Evolutionary conservation across 2,113 vertebrate genomes (phyloP), one percentile per base, ranked within the genome.

Genomic region (Piaya cayana): DNA sequence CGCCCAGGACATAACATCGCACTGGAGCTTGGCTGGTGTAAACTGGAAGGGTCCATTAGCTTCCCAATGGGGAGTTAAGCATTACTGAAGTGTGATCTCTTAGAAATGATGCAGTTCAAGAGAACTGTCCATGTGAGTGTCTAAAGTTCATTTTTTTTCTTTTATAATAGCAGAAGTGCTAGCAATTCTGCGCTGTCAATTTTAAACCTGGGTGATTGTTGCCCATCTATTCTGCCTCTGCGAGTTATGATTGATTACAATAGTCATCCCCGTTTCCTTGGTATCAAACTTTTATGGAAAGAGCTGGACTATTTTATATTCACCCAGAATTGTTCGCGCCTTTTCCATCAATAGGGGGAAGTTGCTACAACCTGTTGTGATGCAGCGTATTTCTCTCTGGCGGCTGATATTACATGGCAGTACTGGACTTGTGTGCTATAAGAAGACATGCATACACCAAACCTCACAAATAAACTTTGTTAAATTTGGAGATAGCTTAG

Each of bases 11-110:
- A 36, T 62, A 55, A 68, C 86, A 50, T 69, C 78, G 58, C 78
- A 82, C 81, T 77, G 67, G 55, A n/a, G 45, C 81, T 89, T 94
- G 82, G 84, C 62, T 89, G 89, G 70, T 47, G 37, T n/a, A 87
- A 43, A 82, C 62, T 77, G 87, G 84, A 91, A 92, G 89, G 78
- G 39, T 50, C 70, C 91, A 90, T 96, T 95, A 92, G 75, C 67
- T 39, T 95, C 93, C 84, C 89, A 27, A 4, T 23, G 12, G 93
- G 92, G 78, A 95, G 84, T 60, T 69, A 49, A 78, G 64, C 58
- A 19, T 43, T 62, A 34, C 39, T 6, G 5, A 70, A 87, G 62
- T 85, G 77, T 70, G 86, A 59, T 34, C 39, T 62, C 87, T 85
- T 13, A 43, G 74, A 79, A 92, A 79, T 62, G 12, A 58, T 42